These are phyloP conservation scores for Holothuria glaberrima DNA, from an alignment of 35 echinoderm and acorn worm genomes.

Conservation along the genomic window DNA sequence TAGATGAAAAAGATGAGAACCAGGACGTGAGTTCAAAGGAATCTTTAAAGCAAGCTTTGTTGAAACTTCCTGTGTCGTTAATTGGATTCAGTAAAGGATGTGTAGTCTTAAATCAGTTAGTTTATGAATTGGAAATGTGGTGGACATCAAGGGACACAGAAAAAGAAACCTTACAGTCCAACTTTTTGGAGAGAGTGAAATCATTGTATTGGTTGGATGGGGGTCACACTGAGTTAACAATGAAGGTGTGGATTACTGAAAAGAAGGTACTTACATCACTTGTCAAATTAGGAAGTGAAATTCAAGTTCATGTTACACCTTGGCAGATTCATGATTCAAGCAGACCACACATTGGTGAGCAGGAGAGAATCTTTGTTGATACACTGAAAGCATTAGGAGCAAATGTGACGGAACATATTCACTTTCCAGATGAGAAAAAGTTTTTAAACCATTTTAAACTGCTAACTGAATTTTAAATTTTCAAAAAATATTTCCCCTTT, in stretches of 20 bases:
- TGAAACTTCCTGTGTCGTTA: constrained; percentile 36
- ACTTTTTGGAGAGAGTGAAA: constrained; percentile 50
- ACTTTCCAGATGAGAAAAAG: constrained; percentile 67
- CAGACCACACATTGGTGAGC: constrained; percentile 60
- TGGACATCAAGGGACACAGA: neutral
- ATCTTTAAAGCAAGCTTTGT: neutral
- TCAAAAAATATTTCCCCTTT: neutral
- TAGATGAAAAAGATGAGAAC: neutral
- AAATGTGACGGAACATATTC: constrained; percentile 56
- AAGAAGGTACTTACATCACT: constrained; percentile 36
- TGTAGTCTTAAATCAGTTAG: constrained; percentile 72
- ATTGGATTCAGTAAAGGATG: constrained; percentile 88
- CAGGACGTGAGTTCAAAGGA: neutral
- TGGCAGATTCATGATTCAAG: constrained; percentile 57
- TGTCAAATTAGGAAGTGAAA: constrained; percentile 5
- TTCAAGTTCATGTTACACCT: constrained; percentile 72
- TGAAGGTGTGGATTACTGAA: constrained; percentile 71
- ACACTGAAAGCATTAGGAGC: constrained; percentile 39
- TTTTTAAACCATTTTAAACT: constrained; percentile 74
- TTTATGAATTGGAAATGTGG: constrained; percentile 59
- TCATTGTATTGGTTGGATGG: constrained; percentile 73
- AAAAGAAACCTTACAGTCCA: no score
- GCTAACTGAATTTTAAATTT: constrained; percentile 47
- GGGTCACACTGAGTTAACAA: constrained; percentile 37
- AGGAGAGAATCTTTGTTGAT: constrained; percentile 76